Base-by-base conservation (phyloP, 2,888 invertebrate genomes). In the Mactromeris polynyma region DNA sequence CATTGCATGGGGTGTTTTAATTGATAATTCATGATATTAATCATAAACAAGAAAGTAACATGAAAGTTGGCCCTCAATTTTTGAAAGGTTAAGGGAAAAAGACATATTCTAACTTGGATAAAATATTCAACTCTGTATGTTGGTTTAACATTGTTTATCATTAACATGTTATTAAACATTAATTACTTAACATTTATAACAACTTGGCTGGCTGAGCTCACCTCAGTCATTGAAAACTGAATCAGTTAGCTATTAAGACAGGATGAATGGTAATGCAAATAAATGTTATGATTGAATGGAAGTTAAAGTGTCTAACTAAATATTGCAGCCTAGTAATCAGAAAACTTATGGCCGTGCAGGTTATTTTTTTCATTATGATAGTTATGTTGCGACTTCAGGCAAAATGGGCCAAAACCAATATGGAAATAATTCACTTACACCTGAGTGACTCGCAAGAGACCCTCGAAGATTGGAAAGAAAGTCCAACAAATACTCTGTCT, bases 381-480 rank as follows among this genome's bases (percentile, higher is more conserved):
- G 73, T 46, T 78, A 33, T 87, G 42, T 87, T 78, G 58, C 78
- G 78, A 82, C 89, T 92, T 87, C 92, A 96, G 96, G 95, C 94
- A 81, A 95, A 94, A 93, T 96, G 96, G 96, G 94, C 95, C 80
- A 87, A 93, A 86, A 83, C 92, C 51, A 90, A 90, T 87, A 89
- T 93, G 91, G 93, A 93, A 84, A 91, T 94, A 82, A 88, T 94
- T 83, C 93, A 94, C 80, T 17, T 51, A 14, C 92, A 91, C 86
- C 91, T 94, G 81, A 93, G 95, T 21, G 94, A 94, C 88, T 95
- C 95, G 19, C 94, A 94, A 90, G 95, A 95, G 82, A 95, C 95
- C 3, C 91, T 95, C 77, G 96, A 95, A 87, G 95, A 95, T 85
- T 95, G 95, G 95, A 92, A 93, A 87, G 95, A 94, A 83, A 94